phyloP scores from a whole-genome alignment of 2,797 vertebrate species.

The Borostomias antarcticus region DNA sequence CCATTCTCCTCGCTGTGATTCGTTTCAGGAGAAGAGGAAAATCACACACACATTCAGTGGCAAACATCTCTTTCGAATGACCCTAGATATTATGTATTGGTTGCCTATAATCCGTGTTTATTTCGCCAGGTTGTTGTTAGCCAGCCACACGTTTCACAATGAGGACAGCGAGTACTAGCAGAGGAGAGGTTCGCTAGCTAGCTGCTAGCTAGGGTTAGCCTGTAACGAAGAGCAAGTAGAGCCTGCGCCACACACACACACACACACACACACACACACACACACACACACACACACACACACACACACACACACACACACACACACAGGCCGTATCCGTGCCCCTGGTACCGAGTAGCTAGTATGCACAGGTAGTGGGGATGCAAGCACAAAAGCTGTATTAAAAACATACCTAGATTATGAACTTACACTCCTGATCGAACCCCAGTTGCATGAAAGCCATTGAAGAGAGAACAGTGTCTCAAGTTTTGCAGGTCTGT shows the following conservation, averaged over 20 bases:
- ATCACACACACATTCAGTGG: neutral
- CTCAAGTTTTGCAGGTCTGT: conserved; percentile 18
- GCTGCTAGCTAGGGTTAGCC: too few relatives aligned
- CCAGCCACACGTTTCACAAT: conserved; percentile 16
- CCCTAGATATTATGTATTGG: neutral
- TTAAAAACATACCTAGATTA: too few relatives aligned
- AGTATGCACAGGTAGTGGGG: too few relatives aligned
- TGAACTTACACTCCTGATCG: too few relatives aligned
- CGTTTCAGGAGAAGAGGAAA: neutral
- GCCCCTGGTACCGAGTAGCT: neutral
- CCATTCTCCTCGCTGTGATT: conserved; percentile 1
- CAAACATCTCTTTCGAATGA: neutral
- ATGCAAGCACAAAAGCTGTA: too few relatives aligned
- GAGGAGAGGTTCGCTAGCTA: too few relatives aligned
- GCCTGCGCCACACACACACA: too few relatives aligned
- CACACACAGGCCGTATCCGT: conserved; percentile 41
- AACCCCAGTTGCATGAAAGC: neutral
- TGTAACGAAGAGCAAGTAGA: neutral
- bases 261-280: too few relatives aligned
- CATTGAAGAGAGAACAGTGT: neutral
- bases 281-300: too few relatives aligned
- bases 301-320: too few relatives aligned
- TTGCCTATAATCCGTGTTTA: conserved; percentile 7
- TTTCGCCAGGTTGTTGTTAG: conserved; percentile 12
- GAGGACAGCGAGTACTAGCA: conserved; percentile 28